phyloP scores from a whole-genome alignment of 2,888 invertebrate species.

The Spicauda simplicius region DNA sequence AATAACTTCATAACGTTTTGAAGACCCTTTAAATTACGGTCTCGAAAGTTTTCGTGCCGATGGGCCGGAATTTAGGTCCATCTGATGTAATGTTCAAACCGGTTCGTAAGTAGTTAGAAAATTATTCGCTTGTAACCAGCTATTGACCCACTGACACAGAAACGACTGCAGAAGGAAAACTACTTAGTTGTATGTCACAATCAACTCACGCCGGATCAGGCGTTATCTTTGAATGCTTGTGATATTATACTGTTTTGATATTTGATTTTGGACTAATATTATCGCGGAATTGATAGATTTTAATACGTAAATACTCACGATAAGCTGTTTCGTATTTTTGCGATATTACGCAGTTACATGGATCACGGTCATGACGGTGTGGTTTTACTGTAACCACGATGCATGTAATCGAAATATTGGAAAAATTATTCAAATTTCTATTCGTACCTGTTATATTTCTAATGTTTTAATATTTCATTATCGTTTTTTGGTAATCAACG shows the following conservation, averaged over 20 bases:
- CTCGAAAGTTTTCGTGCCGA: slow-evolving; percentile 25
- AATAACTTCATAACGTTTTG: slow-evolving; percentile 13
- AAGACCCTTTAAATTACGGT: slow-evolving; percentile 22
- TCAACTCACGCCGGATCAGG: slow-evolving; percentile 26
- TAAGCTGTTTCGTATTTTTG: too few species aligned
- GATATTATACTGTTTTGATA: slow-evolving; percentile 4
- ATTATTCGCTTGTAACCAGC: slow-evolving; percentile 65
- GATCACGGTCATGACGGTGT: too few species aligned
- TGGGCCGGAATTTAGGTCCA: slow-evolving; percentile 41
- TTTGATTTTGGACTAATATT: too few species aligned
- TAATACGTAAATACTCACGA: too few species aligned
- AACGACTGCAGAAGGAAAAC: slow-evolving; percentile 71
- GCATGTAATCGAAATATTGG: too few species aligned
- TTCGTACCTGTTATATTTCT: too few species aligned
- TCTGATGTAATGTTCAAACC: slow-evolving; percentile 57
- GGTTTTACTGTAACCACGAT: too few species aligned
- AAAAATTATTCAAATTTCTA: too few species aligned
- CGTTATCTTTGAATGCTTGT: background rate
- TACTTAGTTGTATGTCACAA: slow-evolving; percentile 66
- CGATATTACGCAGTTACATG: too few species aligned
- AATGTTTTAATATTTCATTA: too few species aligned
- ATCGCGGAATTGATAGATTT: too few species aligned
- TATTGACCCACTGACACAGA: slow-evolving; percentile 82
- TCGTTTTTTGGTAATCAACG: too few species aligned
- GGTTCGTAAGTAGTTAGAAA: slow-evolving; percentile 72